Conservation (phyloP, 2,888 invertebrate genomes). For the Anaspis maculata region DNA sequence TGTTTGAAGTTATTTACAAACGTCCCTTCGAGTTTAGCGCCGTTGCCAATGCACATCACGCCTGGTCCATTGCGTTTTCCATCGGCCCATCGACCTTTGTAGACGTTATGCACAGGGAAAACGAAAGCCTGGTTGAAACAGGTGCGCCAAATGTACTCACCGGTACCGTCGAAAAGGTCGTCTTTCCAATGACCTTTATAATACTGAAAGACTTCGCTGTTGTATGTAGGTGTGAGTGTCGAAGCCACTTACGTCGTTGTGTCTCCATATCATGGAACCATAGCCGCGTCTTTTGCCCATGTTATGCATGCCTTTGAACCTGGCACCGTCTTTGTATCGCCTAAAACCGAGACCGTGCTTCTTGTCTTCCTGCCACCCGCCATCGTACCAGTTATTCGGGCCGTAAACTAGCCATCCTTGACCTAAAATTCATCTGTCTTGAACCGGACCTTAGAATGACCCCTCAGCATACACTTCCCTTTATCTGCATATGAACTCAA, state of each 20-base stretch:
- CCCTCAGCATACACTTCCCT: too few relatives aligned
- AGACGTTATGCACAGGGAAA: constrained; percentile 46
- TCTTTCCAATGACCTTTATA: constrained; percentile 53
- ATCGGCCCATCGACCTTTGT: constrained; percentile 49
- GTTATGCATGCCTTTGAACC: constrained; percentile 51
- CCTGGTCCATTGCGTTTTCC: constrained; percentile 49
- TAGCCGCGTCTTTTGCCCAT: constrained; percentile 46
- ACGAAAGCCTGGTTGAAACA: constrained; percentile 47
- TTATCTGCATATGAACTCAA: too few relatives aligned
- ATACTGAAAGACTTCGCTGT: constrained; percentile 39
- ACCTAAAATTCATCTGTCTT: too few relatives aligned
- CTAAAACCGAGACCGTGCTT: constrained; percentile 48
- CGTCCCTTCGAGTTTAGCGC: constrained; percentile 49
- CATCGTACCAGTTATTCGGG: constrained; percentile 39
- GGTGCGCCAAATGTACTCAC: constrained; percentile 52
- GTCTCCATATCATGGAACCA: constrained; percentile 54
- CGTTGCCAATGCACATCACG: constrained; percentile 42
- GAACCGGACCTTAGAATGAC: too few relatives aligned
- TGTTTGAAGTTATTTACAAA: constrained; percentile 51
- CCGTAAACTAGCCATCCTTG: constrained; percentile 37
- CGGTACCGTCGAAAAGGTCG: constrained; percentile 50
- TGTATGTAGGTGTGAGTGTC: background rate
- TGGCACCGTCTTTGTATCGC: constrained; percentile 46
- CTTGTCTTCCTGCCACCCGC: constrained; percentile 38
- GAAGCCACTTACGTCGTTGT: constrained; percentile 47